Evolutionary conservation across 2,888 invertebrate genomes (phyloP), one percentile per base, ranked within the genome.

Genomic region (Dysmachus trigonus): DNA sequence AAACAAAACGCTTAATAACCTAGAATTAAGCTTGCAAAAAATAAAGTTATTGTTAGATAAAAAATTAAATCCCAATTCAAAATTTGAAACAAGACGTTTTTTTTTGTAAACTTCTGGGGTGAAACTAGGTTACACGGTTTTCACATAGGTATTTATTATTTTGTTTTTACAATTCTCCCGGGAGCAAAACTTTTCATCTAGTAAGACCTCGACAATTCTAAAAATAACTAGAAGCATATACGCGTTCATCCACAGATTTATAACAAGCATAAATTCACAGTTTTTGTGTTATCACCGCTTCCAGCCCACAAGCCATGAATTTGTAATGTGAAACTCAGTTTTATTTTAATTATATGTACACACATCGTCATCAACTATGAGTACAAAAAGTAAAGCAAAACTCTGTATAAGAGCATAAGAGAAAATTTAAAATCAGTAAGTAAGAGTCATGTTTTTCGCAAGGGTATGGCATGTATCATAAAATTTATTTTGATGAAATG

Each of bases 401-500:
- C 4, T 51, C 27, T 10, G 6, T 33, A 33, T n/a, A 6, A 5
- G 33, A 33, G 33, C 33, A 33, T 33, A n/a, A 38, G 81, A 30
- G 81, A n/a, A n/a, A n/a, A n/a, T n/a, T 47, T 47, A 51, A 81
- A 47, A 53, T 81, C 81, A 51, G 47, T 51, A 53, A 81, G 51
- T 81, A 81, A 81, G 51, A 81, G 81, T 81, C 81, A 81, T 81
- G 51, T 81, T 31, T 51, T 31, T 51, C 53, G 15, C 81, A 47
- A 27, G 22, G 81, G 33, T n/a, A 33, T 81, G 51, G 81, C 51
- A 81, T 81, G 51, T 51, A 13, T 51, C 47, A 81, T 81, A 81
- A 31, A 81, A 81, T 51, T 81, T 81, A 81, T 81, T 30, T 51
- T 81, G 81, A 81, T 81, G 81, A 81, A 51, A 15, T 33, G 76